A percentile compares a stretch with the other conserved stretches of the same genome.
These are phyloP conservation scores for Drosophila paramelanica DNA, from an alignment of 2,888 invertebrate species.

Conservation along the genomic window DNA sequence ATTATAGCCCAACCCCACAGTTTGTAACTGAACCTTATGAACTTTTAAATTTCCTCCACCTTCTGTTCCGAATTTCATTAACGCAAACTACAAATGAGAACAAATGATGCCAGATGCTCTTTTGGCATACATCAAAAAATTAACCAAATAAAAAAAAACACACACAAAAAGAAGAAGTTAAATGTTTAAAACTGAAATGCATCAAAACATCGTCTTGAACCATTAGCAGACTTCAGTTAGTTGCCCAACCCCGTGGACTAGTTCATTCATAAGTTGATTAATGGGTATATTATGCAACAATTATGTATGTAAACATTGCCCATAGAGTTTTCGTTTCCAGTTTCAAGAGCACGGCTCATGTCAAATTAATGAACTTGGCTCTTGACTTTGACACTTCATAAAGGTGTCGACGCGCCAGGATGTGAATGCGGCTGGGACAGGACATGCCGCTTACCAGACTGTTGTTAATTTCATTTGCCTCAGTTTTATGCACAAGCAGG, in stretches of 20 bases:
- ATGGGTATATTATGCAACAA: constrained; percentile 81
- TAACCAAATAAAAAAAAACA: not conserved
- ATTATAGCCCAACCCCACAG: not conserved
- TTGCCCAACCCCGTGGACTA: constrained; percentile 32
- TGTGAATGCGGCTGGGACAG: constrained; percentile 26
- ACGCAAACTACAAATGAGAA: constrained; percentile 39
- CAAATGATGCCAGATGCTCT: constrained; percentile 67
- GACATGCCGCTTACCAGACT: constrained; percentile 37
- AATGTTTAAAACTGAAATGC: constrained; percentile 28
- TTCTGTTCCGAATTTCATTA: constrained; percentile 5
- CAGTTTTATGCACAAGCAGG: constrained; percentile 74
- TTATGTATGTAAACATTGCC: constrained; percentile 70
- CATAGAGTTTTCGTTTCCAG: constrained; percentile 65
- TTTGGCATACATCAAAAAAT: not conserved
- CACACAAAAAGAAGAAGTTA: not conserved
- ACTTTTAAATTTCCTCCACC: constrained; percentile 1
- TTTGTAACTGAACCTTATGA: not conserved
- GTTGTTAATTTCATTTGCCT: constrained; percentile 73
- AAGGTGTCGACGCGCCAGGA: constrained; percentile 71
- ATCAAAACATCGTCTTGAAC: constrained; percentile 64
- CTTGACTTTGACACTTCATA: constrained; percentile 80
- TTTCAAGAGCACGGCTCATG: constrained; percentile 69
- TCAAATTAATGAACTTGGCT: constrained; percentile 78
- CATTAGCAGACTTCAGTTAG: constrained; percentile 57
- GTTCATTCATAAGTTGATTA: constrained; percentile 70